phyloP scores from a whole-genome alignment of 2,113 vertebrate species.

The Alligator mississippiensis region DNA sequence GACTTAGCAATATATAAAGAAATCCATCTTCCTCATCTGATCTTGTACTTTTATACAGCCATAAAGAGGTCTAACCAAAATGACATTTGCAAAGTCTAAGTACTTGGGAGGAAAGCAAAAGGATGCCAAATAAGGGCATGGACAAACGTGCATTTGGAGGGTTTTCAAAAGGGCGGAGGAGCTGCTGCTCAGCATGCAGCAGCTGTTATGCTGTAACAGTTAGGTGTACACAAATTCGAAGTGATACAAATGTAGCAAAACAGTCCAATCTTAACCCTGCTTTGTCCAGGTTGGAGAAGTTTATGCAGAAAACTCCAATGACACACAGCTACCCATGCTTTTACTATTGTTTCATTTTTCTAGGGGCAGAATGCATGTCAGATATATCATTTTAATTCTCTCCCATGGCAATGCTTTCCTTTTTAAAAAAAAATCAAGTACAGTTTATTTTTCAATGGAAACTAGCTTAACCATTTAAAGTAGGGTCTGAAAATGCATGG shows the following conservation, averaged over 20 bases:
- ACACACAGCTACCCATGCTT: background rate
- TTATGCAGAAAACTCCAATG: background rate
- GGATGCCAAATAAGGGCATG: background rate
- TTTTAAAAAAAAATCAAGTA: background rate
- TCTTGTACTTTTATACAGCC: background rate
- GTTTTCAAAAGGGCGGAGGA: no score
- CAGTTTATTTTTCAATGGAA: background rate
- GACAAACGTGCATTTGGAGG: no score
- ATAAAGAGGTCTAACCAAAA: background rate
- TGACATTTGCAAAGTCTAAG: background rate
- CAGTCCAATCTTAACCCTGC: no score
- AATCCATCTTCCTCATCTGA: background rate
- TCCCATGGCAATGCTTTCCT: background rate
- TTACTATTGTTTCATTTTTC: background rate
- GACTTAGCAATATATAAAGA: background rate
- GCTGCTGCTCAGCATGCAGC: no score
- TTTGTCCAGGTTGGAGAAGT: background rate
- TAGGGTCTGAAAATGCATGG: background rate
- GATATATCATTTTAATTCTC: background rate
- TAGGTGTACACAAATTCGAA: no score
- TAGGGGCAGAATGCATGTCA: background rate
- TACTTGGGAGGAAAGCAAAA: background rate
- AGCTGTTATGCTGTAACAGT: no score
- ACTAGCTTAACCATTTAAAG: background rate
- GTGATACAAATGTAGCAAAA: background rate